Percentiles rank a stretch among this genome's conserved stretches.
phyloP scores from a whole-genome alignment of 2,888 invertebrate genomes.

The Drosophila neutralis region DNA sequence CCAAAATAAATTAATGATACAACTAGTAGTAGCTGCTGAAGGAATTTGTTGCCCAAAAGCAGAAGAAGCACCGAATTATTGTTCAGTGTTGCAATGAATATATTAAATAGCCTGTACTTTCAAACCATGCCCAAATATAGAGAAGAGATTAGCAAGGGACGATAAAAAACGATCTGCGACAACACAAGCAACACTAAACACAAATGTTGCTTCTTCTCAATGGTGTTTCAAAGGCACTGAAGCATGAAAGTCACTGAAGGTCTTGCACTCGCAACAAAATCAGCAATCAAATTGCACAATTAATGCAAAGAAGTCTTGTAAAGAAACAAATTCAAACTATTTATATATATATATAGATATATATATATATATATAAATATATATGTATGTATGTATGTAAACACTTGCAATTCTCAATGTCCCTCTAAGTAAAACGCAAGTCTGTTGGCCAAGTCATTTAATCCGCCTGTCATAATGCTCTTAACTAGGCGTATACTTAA shows the following conservation, averaged over 20 bases:
- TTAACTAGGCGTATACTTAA: slow-evolving; percentile 22
- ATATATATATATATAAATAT: not conserved
- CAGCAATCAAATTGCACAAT: slow-evolving; percentile 47
- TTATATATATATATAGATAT: not conserved
- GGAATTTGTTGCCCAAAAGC: not conserved
- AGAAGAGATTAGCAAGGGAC: slow-evolving; percentile 55
- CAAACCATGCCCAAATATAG: slow-evolving; percentile 70
- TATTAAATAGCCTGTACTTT: slow-evolving; percentile 57
- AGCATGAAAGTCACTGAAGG: slow-evolving; percentile 77
- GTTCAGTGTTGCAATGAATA: slow-evolving; percentile 62
- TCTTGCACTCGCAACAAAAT: slow-evolving; percentile 44
- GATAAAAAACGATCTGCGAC: slow-evolving; percentile 28
- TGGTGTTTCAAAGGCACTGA: slow-evolving; percentile 58
- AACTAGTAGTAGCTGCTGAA: not conserved
- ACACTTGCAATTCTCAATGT: slow-evolving; percentile 3
- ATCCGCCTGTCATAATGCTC: not conserved
- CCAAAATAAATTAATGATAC: slow-evolving; percentile 5
- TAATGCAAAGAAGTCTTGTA: slow-evolving; percentile 24
- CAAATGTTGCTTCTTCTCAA: slow-evolving; percentile 25
- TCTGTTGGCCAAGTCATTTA: slow-evolving; percentile 12
- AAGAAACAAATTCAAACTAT: slow-evolving; percentile 1
- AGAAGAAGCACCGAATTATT: slow-evolving; percentile 15
- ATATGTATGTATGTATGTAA: not conserved
- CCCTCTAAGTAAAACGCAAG: not conserved
- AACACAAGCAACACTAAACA: slow-evolving; percentile 19